Evolutionary conservation across 2,888 invertebrate genomes (phyloP).

Genomic region (Therioaphis trifolii): DNA sequence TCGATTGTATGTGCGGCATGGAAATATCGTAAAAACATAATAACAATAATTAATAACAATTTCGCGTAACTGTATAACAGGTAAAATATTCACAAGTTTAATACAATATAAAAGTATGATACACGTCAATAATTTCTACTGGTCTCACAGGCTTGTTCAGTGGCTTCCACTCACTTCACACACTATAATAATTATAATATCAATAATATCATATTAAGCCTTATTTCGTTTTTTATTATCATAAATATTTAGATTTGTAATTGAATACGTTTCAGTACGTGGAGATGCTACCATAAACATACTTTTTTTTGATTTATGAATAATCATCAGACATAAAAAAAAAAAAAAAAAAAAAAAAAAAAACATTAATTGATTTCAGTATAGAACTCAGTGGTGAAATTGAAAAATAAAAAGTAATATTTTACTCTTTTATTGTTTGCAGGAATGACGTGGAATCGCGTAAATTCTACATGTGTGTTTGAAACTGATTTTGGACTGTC

Average conservation of each 20-base stretch:
- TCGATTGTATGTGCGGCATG: neutral
- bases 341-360: too few relatives aligned
- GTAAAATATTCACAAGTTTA: neutral
- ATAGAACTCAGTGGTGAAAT: too few relatives aligned
- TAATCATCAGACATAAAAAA: too few relatives aligned
- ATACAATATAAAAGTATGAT: conserved; percentile 22
- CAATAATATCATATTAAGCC: too few relatives aligned
- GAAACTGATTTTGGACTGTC: conserved; percentile 91
- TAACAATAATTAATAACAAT: neutral
- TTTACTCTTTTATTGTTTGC: conserved; percentile 63
- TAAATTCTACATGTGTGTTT: conserved; percentile 84
- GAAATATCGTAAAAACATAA: neutral
- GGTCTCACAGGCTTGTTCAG: conserved; percentile 4
- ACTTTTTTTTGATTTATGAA: too few relatives aligned
- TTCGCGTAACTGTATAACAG: neutral
- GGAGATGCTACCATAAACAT: neutral
- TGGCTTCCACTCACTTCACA: conserved; percentile 32
- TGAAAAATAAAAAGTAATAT: neutral
- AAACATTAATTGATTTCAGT: too few relatives aligned
- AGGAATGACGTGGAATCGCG: conserved; percentile 72
- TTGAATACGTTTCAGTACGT: neutral
- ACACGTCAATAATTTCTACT: conserved; percentile 45
- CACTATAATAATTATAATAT: neutral
- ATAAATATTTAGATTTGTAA: neutral
- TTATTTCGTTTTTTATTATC: too few relatives aligned